Evolutionary conservation across 1,140 invertebrate genomes (phyloP), one percentile per base, ranked within the genome.

Genomic region (Listronotus oregonensis): DNA sequence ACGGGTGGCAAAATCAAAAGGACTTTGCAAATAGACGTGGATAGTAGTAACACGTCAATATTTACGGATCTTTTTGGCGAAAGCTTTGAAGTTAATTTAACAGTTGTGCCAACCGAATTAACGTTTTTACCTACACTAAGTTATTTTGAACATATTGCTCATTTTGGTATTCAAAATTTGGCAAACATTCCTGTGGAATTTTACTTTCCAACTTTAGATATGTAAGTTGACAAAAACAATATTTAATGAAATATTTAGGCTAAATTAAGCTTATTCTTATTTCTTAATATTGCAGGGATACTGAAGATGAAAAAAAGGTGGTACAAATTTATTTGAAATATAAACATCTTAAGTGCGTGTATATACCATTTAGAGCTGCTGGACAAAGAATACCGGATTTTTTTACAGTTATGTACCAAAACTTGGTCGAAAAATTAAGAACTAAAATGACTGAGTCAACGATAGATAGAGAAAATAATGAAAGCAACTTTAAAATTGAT

Each of bases 191-290:
- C 81, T 0, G 64, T 83, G 0, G 80, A 82, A 68, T 72, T 80
- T 42, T 81, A 71, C 51, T 82, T 82, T 73, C 66, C 78, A 31
- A 80, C 83, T 66, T 76, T 82, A 27, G 78, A 82, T 64, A 49
- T 73, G 80, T 81, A 78, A 73, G 21, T 27, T 27, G 5, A n/a
- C n/a, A n/a, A n/a, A n/a, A n/a, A n/a, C n/a, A n/a, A n/a, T n/a
- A n/a, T n/a, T n/a, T n/a, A n/a, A n/a, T n/a, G n/a, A n/a, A n/a
- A n/a, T n/a, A n/a, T n/a, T n/a, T n/a, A n/a, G n/a, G n/a, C n/a
- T n/a, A n/a, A n/a, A n/a, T n/a, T n/a, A n/a, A n/a, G n/a, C n/a
- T n/a, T n/a, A n/a, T n/a, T n/a, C n/a, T n/a, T n/a, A n/a, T n/a
- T n/a, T n/a, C n/a, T n/a, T 37, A 9, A 31, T 15, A 32, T 61